A percentile compares a stretch with the other conserved stretches of the same genome.
These are phyloP conservation scores for Chydorus sphaericus DNA, from an alignment of 2,888 invertebrate species.

Conservation along the genomic window DNA sequence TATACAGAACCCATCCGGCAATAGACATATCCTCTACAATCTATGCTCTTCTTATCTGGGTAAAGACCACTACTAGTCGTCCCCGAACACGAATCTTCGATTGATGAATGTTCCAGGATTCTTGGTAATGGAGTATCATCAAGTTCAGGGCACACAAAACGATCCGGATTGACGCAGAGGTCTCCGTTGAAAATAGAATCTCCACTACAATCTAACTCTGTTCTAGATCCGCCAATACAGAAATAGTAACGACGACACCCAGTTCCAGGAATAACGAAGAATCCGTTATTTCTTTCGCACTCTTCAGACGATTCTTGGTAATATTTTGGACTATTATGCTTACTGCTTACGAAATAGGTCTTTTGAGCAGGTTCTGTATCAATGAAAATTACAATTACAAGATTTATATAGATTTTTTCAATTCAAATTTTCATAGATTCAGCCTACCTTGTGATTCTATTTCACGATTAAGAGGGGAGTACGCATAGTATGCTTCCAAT, in stretches of 20 bases:
- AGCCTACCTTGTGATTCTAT: too few relatives aligned
- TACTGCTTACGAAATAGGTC: background rate
- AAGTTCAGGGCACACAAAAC: constrained; percentile 34
- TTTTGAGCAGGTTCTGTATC: constrained; percentile 19
- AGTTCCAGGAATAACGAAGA: constrained; percentile 37
- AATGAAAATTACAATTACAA: too few relatives aligned
- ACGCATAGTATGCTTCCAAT: background rate
- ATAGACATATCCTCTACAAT: background rate
- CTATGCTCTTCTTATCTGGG: background rate
- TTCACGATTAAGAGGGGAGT: background rate
- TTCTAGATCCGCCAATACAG: constrained; percentile 39
- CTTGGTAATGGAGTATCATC: constrained; percentile 5
- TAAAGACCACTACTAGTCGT: background rate
- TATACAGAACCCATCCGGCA: background rate
- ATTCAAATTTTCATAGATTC: too few relatives aligned
- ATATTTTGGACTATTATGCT: background rate
- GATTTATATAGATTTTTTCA: too few relatives aligned
- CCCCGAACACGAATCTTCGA: background rate
- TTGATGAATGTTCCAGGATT: background rate
- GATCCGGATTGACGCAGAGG: constrained; percentile 35
- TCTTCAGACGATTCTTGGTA: constrained; percentile 3
- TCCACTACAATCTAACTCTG: constrained; percentile 34
- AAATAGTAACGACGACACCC: constrained; percentile 40
- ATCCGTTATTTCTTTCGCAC: constrained; percentile 31
- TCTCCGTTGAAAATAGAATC: constrained; percentile 42